Evolutionary conservation across 2,797 vertebrate species (phyloP).

Genomic region (Serranus cabrilla): DNA sequence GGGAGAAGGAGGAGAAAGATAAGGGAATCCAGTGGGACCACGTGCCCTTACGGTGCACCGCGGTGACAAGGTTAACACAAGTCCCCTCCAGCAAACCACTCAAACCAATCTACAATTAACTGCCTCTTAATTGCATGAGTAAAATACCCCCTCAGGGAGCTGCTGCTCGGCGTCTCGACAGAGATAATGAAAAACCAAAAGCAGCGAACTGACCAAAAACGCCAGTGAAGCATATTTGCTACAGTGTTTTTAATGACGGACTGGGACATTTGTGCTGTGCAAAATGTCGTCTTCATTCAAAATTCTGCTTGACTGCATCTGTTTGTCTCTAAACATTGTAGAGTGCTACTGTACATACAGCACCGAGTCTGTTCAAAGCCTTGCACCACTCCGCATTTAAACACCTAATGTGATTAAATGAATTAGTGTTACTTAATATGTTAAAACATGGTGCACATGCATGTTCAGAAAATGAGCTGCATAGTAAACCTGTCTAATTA

Average conservation of each 20-base stretch:
- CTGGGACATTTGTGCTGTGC: not conserved
- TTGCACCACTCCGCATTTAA: constrained; percentile 17
- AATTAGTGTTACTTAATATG: constrained; percentile 30
- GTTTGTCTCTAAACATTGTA: constrained; percentile 2
- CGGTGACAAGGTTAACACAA: constrained; percentile 57
- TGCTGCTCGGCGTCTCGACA: constrained; percentile 23
- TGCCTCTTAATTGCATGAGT: constrained; percentile 66
- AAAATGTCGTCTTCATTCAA: constrained; percentile 3
- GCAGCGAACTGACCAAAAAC: constrained; percentile 36
- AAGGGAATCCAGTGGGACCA: constrained; percentile 38
- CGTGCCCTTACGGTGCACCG: constrained; percentile 29
- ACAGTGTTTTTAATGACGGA: constrained; percentile 37
- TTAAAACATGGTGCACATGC: constrained; percentile 30
- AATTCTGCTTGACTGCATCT: constrained; percentile 7
- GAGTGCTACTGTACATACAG: not conserved
- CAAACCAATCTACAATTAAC: constrained; percentile 71
- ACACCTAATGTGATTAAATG: constrained; percentile 48
- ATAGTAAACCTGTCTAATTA: constrained; percentile 37
- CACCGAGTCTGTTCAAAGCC: not conserved
- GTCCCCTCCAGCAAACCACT: constrained; percentile 56
- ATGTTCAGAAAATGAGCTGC: constrained; percentile 19
- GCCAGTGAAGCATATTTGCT: constrained; percentile 14
- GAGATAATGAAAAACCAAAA: constrained; percentile 49
- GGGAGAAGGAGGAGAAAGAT: constrained; percentile 15
- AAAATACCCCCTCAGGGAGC: constrained; percentile 31